phyloP scores from a whole-genome alignment of 2,888 invertebrate genomes.

The Sepiola atlantica region DNA sequence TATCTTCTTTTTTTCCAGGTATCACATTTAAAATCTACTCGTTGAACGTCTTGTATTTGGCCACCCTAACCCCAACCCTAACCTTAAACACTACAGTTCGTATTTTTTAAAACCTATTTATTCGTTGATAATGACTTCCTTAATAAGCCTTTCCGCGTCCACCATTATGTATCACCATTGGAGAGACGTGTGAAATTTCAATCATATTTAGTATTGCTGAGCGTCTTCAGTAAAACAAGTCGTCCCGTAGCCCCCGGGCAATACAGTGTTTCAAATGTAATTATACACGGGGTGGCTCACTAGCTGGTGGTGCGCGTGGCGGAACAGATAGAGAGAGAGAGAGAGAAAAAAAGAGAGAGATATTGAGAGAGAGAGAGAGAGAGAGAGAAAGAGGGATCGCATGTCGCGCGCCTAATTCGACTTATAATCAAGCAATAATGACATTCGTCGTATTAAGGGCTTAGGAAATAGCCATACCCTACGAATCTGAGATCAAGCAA shows the following conservation, averaged over 20 bases:
- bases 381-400: not conserved
- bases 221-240: not conserved
- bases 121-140: not conserved
- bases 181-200: slow-evolving; percentile 12
- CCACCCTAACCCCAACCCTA: no score
- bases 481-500: slow-evolving; percentile 8
- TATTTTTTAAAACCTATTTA: not conserved
- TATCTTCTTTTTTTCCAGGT: not conserved
- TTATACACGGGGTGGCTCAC: not conserved
- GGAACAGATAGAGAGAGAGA: not conserved
- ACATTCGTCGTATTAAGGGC: slow-evolving; percentile 32
- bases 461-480: slow-evolving; percentile 32
- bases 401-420: not conserved
- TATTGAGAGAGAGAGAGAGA: not conserved
- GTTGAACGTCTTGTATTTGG: not conserved
- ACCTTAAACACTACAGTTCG: no score
- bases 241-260: not conserved
- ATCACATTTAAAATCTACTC: not conserved
- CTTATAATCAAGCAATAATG: slow-evolving; percentile 32
- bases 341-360: not conserved
- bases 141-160: not conserved
- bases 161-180: not conserved
- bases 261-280: not conserved
- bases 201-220: slow-evolving; percentile 9
- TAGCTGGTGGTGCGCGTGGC: not conserved